Base-by-base conservation (phyloP, 2,888 invertebrate genomes). In the Bombylius major region DNA sequence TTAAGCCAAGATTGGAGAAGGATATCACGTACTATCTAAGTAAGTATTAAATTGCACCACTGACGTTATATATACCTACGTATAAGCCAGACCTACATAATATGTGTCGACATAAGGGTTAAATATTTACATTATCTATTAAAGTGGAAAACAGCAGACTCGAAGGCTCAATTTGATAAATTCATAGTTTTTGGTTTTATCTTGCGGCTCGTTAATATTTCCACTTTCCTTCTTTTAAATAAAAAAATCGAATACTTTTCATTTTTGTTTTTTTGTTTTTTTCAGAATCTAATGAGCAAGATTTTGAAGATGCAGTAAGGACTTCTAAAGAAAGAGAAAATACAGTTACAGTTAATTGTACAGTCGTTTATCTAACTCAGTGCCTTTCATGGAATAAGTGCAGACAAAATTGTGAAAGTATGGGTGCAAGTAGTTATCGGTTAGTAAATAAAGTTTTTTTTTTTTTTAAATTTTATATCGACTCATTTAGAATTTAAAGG, bases 331-430 rank as follows among this genome's bases (percentile, higher is more conserved):
- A 68, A 58, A 63, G 67, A 47, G 69, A 68, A 14, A 82, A 83
- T 67, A 76, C 82, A 53, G 76, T 83, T 57, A 87, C 86, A 4
- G 78, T 88, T 11, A 95, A 95, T 76, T 95, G 95, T 72, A 93
- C 93, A 0, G 93, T 94, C 8, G 89, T 90, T 1, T 95, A 87
- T 75, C 84, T 92, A 83, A 84, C 88, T 42, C 85, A 90, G 67
- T 95, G 95, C 70, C 86, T 87, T 79, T 88, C 92, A 3, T 83
- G 86, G 78, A 84, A 86, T 70, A 93, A 93, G 71, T 96, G 95
- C 70, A 83, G 84, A 63, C 82, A 82, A 51, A 83, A 86, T 33
- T 95, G 95, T 69, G 69, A 70, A 59, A 67, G 68, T 51, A 74
- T 72, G 60, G 73, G 73, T 42, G 74, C 75, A 49, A 71, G 69